These are phyloP conservation scores for Porites lobata DNA, from an alignment of 92 coral and sea anemone species.

Conservation along the genomic window DNA sequence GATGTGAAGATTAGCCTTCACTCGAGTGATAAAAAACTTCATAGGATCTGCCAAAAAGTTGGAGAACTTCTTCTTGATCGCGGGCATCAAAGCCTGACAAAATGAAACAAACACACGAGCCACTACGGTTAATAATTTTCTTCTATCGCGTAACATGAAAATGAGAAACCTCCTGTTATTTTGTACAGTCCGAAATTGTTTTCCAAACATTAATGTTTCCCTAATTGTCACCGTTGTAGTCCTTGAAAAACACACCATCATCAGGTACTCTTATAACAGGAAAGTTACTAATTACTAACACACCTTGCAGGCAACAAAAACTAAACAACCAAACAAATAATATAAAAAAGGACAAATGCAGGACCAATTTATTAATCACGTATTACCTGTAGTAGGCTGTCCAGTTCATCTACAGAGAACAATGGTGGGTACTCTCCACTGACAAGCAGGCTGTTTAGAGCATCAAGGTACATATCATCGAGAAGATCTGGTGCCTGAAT, in stretches of 20 bases:
- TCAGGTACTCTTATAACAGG: too few species aligned
- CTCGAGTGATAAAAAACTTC: conserved; percentile 98
- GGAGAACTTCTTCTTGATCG: conserved; percentile 97
- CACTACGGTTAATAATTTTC: too few species aligned
- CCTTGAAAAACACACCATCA: too few species aligned
- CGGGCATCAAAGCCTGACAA: conserved; percentile 95
- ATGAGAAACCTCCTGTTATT: too few species aligned
- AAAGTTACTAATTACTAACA: too few species aligned
- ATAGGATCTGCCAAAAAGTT: conserved; percentile 98
- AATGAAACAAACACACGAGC: not conserved
- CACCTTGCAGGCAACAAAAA: not conserved
- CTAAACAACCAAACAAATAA: not conserved
- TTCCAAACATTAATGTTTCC: too few species aligned
- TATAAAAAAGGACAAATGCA: too few species aligned
- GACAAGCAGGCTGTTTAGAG: conserved; percentile 92
- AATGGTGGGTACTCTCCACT: conserved; percentile 97
- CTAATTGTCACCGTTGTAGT: too few species aligned
- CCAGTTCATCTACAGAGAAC: conserved; percentile 96
- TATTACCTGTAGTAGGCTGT: conserved; percentile 93
- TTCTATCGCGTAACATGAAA: too few species aligned
- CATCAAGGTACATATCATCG: conserved; percentile 93
- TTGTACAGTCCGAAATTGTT: too few species aligned
- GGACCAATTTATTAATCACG: too few species aligned
- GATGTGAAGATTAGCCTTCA: conserved; percentile 95
- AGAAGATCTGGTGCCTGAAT: conserved; percentile 83